A percentile compares a stretch with the other conserved stretches of the same genome.
These are phyloP conservation scores for Panagrolaimus sp. DNA, from an alignment of 1,140 invertebrate species.

Conservation along the genomic window DNA sequence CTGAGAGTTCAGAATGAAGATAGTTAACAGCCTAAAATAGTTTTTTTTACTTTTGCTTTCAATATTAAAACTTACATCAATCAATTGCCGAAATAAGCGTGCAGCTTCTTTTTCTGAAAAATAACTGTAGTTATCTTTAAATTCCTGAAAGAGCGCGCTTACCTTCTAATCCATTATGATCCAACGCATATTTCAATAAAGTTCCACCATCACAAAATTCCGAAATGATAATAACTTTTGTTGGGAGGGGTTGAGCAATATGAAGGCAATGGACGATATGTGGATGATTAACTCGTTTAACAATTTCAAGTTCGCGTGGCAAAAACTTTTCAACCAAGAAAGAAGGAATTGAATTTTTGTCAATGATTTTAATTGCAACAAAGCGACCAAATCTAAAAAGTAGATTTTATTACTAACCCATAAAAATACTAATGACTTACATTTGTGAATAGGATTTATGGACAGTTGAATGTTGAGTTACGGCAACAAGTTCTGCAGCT, in stretches of 20 bases:
- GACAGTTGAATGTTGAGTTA: background rate
- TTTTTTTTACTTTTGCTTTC: too few relatives aligned
- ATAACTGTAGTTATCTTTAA: background rate
- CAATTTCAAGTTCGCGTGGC: constrained; percentile 24
- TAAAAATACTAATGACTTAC: background rate
- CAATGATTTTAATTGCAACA: constrained; percentile 13
- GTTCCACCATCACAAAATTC: constrained; percentile 27
- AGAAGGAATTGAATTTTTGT: constrained; percentile 8
- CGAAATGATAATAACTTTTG: constrained; percentile 23
- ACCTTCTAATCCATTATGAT: background rate
- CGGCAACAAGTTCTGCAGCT: background rate
- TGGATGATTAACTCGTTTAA: constrained; percentile 18
- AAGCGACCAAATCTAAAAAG: background rate
- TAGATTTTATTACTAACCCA: too few relatives aligned
- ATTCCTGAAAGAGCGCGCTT: background rate
- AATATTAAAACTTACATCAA: too few relatives aligned
- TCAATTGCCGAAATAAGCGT: constrained; percentile 19
- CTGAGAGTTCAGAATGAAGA: constrained; percentile 11
- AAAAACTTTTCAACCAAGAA: constrained; percentile 25
- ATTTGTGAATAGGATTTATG: background rate
- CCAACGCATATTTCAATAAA: constrained; percentile 18
- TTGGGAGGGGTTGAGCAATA: constrained; percentile 2
- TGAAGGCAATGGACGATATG: constrained; percentile 11
- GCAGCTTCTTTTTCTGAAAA: constrained; percentile 19
- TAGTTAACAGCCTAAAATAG: constrained; percentile 24